These are phyloP conservation scores for Premnoplex brunnescens DNA, from an alignment of 2,797 vertebrate genomes.

Conservation along the genomic window DNA sequence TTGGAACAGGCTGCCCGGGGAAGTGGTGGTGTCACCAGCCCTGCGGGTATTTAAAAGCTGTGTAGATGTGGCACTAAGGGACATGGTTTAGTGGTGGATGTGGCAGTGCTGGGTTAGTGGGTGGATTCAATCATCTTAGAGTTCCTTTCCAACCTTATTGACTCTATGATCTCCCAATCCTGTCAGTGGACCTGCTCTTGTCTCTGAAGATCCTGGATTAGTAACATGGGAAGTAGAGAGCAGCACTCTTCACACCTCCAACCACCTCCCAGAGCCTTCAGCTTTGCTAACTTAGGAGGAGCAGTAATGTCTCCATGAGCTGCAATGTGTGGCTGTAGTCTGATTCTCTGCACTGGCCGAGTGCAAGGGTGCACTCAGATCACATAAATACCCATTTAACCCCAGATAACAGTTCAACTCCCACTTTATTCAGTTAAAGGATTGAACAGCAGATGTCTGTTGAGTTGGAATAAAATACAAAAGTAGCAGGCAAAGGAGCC, in stretches of 20 bases:
- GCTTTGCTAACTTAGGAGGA: background rate
- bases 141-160: background rate
- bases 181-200: background rate
- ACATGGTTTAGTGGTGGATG: background rate
- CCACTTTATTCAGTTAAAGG: background rate
- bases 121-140: background rate
- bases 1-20: background rate
- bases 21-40: background rate
- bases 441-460: background rate
- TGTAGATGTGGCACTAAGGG: too few relatives aligned
- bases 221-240: background rate
- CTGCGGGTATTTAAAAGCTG: background rate
- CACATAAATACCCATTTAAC: background rate
- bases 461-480: background rate
- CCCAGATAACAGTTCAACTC: background rate
- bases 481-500: background rate
- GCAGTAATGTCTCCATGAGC: background rate
- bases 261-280: background rate
- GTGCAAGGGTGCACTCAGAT: background rate
- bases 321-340: background rate
- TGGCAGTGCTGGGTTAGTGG: background rate
- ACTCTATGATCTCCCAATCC: background rate
- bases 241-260: background rate
- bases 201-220: background rate
- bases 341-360: background rate